Conservation (phyloP, 1,140 invertebrate genomes). For the Drosophila saltans region DNA sequence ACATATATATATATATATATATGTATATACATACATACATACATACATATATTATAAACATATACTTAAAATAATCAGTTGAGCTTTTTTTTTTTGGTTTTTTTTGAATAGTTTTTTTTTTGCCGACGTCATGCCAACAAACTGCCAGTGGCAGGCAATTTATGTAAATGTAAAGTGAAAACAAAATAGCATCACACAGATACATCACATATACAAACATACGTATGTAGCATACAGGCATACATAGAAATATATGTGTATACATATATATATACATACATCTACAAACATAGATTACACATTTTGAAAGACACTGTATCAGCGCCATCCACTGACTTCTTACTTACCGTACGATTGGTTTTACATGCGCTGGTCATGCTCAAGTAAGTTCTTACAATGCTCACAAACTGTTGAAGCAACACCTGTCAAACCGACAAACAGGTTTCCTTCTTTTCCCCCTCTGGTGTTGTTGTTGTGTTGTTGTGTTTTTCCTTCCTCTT, state of each 20-base stretch:
- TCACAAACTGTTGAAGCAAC: constrained; percentile 26
- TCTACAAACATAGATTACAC: constrained; percentile 26
- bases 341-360: constrained; percentile 30
- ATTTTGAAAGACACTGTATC: constrained; percentile 23
- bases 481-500: constrained; percentile 27
- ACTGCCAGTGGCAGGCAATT: constrained; percentile 62
- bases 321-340: constrained; percentile 38
- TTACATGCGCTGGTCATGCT: constrained; percentile 53
- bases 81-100: background rate
- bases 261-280: constrained; percentile 9
- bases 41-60: constrained; percentile 1
- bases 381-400: constrained; percentile 61
- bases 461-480: constrained; percentile 12
- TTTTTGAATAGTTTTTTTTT: constrained; percentile 37
- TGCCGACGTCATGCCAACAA: constrained; percentile 67
- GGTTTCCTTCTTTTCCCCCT: background rate
- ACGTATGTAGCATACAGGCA: constrained; percentile 1
- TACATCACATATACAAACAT: constrained; percentile 24
- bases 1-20: constrained; percentile 4
- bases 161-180: constrained; percentile 66
- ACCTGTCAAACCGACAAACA: constrained; percentile 43
- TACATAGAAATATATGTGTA: constrained; percentile 25
- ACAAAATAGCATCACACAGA: constrained; percentile 23
- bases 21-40: constrained; percentile 2
- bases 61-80: constrained; percentile 8